Conservation (phyloP, 2,888 invertebrate species). For the Melieria crassipennis region DNA sequence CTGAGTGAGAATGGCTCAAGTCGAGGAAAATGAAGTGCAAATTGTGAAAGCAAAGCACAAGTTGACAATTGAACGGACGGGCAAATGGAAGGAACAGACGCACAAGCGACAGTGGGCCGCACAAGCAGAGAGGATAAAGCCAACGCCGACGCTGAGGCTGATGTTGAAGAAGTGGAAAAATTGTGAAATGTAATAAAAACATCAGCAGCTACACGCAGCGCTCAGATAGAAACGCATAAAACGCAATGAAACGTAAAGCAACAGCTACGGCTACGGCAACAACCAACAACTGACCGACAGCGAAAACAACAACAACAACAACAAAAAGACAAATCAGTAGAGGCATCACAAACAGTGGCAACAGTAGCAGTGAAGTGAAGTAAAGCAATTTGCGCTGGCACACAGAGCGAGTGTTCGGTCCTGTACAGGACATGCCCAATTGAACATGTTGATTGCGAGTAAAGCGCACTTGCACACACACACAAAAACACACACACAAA, state of each 20-base stretch:
- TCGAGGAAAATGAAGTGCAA: conserved; percentile 42
- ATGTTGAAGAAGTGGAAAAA: no score
- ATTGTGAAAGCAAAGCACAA: conserved; percentile 23
- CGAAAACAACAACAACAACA: conserved; percentile 24
- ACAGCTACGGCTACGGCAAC: conserved; percentile 27
- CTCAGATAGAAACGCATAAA: no score
- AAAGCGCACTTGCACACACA: background rate
- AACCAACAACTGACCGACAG: conserved; percentile 4
- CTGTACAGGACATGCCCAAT: conserved; percentile 40
- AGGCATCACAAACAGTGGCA: conserved; percentile 21
- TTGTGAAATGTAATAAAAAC: no score
- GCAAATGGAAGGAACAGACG: conserved; percentile 37
- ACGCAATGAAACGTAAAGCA: conserved; percentile 2
- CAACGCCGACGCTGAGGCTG: no score
- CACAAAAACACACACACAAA: background rate
- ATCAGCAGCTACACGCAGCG: no score
- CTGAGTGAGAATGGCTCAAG: conserved; percentile 31
- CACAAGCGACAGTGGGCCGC: conserved; percentile 31
- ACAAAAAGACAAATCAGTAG: conserved; percentile 15
- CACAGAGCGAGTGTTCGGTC: no score
- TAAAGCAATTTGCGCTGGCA: no score
- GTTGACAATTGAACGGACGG: conserved; percentile 32
- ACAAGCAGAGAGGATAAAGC: no score
- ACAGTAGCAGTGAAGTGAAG: background rate
- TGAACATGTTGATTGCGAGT: conserved; percentile 37